Conservation (phyloP, 1,140 invertebrate genomes). For the Chelonus insularis region DNA sequence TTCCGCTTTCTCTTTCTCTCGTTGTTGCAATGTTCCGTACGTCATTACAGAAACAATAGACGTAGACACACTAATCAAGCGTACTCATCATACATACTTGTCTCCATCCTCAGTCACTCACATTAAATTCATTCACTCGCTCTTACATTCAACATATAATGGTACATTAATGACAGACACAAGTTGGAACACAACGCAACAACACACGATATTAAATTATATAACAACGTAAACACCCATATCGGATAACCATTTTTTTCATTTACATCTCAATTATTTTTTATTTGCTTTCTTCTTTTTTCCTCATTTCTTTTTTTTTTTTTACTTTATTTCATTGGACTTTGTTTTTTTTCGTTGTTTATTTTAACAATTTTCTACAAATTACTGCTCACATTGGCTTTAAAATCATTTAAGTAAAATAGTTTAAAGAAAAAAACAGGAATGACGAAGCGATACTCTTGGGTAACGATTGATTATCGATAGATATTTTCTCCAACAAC, state of each 20-base stretch:
- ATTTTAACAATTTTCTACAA: background rate
- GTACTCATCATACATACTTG: slow-evolving; percentile 56
- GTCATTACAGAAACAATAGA: slow-evolving; percentile 59
- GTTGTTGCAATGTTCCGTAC: slow-evolving; percentile 47
- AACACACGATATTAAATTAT: slow-evolving; percentile 13
- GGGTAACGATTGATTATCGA: slow-evolving; percentile 12
- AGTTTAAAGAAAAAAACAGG: slow-evolving; percentile 2
- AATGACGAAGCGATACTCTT: background rate
- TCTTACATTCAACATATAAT: slow-evolving; percentile 57
- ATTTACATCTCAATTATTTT: background rate
- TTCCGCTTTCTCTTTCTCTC: slow-evolving; percentile 31
- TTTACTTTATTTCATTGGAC: too few species aligned
- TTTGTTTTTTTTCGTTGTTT: background rate
- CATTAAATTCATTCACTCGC: slow-evolving; percentile 55
- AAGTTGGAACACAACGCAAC: slow-evolving; percentile 60
- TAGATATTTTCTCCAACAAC: background rate
- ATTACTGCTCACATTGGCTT: background rate
- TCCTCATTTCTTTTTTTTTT: too few species aligned
- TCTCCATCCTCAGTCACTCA: slow-evolving; percentile 43
- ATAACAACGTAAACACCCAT: slow-evolving; percentile 1
- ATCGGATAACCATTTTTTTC: background rate
- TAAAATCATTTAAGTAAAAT: background rate
- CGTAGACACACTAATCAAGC: slow-evolving; percentile 61
- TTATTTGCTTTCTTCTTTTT: too few species aligned
- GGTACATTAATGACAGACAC: slow-evolving; percentile 63